Percentiles rank a stretch among this genome's conserved stretches.
Evolutionary conservation across 2,797 vertebrate species (phyloP).

Genomic region (Rhinophrynus dorsalis): DNA sequence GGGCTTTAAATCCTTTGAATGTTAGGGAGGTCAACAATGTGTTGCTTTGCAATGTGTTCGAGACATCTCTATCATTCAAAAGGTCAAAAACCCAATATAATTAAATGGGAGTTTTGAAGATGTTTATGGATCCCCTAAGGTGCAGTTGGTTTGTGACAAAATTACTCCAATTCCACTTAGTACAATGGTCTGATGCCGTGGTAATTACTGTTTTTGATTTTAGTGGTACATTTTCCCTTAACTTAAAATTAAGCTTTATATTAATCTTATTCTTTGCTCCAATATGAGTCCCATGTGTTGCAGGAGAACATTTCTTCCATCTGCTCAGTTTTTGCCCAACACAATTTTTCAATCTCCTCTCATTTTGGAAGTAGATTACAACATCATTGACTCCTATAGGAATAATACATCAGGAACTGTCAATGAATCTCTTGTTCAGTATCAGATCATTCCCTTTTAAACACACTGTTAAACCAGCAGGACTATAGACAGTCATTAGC

Average conservation of each 20-base stretch:
- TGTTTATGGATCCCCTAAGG: no score
- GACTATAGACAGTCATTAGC: neutral
- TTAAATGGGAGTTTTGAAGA: no score
- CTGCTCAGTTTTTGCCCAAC: slow-evolving; percentile 7
- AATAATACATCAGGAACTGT: slow-evolving; percentile 3
- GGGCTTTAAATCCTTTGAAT: no score
- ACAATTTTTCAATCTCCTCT: neutral
- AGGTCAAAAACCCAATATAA: no score
- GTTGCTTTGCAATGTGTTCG: no score
- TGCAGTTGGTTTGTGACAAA: no score
- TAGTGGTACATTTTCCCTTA: neutral
- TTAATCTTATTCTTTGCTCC: neutral
- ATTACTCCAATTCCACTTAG: no score
- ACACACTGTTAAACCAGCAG: neutral
- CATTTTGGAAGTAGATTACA: slow-evolving; percentile 14
- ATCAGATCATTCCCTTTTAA: neutral
- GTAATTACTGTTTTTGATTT: no score
- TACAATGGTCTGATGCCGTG: no score
- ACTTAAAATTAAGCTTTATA: neutral
- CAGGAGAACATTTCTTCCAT: neutral
- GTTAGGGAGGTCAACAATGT: no score
- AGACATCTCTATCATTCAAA: no score
- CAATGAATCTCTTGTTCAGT: neutral
- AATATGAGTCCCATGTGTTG: neutral
- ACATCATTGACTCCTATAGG: neutral